Percentiles rank a stretch among this genome's conserved stretches.
phyloP scores from a whole-genome alignment of 1,140 invertebrate species.

The Heliothis subflexa region DNA sequence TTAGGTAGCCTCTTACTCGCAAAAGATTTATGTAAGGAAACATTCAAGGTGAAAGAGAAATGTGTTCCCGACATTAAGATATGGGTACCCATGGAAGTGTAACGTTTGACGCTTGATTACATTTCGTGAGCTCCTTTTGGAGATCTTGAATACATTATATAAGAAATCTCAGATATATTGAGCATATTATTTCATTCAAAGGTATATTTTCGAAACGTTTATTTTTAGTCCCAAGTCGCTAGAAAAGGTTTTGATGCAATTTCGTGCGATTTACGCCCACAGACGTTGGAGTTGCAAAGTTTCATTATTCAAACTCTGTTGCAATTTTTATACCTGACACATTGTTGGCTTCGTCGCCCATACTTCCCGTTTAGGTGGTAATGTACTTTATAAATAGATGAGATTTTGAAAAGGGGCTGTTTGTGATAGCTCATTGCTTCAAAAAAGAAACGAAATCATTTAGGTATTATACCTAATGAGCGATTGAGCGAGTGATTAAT shows the following conservation, averaged over 20 bases:
- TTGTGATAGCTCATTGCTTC: too few species aligned
- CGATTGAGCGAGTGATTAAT: background rate
- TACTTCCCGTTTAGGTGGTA: background rate
- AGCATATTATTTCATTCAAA: too few species aligned
- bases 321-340: conserved; percentile 22
- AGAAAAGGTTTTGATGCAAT: conserved; percentile 14
- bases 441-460: background rate
- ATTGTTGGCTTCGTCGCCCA: background rate
- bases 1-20: conserved; percentile 8
- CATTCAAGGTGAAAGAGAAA: conserved; percentile 7
- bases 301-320: conserved; percentile 8
- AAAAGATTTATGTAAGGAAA: conserved; percentile 9
- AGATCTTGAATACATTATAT: background rate
- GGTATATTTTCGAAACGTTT: background rate
- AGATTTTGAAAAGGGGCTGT: background rate
- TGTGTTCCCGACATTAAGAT: background rate
- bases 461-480: background rate
- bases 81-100: background rate
- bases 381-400: background rate
- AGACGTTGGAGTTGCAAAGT: conserved; percentile 4
- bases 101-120: background rate
- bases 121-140: background rate
- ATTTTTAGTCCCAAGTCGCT: background rate
- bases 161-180: too few species aligned
- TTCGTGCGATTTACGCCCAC: background rate